Evolutionary conservation across 2,797 vertebrate species (phyloP).

Genomic region (Rhinogobio ventralis): DNA sequence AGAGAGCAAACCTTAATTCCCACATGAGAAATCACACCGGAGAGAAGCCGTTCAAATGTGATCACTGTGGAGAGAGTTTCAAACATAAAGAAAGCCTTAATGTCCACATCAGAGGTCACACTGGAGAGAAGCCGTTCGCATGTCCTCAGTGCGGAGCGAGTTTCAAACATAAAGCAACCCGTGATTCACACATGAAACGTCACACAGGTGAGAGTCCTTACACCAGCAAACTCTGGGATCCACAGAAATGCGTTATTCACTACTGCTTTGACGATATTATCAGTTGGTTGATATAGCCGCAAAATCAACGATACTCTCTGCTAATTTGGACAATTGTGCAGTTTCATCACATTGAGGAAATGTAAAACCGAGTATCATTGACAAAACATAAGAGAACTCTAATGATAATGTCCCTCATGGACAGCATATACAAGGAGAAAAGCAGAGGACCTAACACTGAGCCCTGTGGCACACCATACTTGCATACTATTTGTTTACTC

Average conservation of each 20-base stretch:
- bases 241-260: too few relatives aligned
- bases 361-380: not conserved
- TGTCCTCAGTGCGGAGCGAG: not conserved
- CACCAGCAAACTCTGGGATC: not conserved
- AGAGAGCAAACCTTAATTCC: not conserved
- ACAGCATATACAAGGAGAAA: not conserved
- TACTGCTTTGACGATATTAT: too few relatives aligned
- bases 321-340: not conserved
- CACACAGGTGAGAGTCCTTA: not conserved
- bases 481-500: not conserved
- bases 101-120: not conserved
- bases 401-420: not conserved
- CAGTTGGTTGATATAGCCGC: too few relatives aligned
- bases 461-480: not conserved
- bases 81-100: too few relatives aligned
- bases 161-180: not conserved
- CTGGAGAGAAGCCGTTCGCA: not conserved
- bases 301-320: not conserved
- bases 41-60: not conserved
- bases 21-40: not conserved
- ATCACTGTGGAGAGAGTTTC: not conserved
- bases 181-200: not conserved
- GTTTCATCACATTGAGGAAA: not conserved
- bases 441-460: not conserved
- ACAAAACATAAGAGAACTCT: not conserved